Percentiles rank a stretch among this genome's conserved stretches.
Evolutionary conservation across 2,888 invertebrate species (phyloP).

Genomic region (Hemicrepidius hirtus): DNA sequence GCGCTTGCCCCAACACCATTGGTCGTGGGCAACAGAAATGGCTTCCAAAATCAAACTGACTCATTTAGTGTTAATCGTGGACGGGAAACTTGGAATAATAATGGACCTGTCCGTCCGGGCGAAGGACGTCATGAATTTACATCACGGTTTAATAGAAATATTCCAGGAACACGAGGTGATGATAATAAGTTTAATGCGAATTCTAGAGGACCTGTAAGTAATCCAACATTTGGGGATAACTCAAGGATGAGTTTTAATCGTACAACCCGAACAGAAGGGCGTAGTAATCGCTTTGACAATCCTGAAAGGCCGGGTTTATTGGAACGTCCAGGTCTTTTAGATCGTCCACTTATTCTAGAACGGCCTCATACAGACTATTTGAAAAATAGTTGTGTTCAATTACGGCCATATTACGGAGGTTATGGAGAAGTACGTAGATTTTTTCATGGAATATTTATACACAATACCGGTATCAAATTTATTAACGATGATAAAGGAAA

Average conservation of each 20-base stretch:
- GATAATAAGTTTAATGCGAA: conserved; percentile 4
- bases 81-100: conserved; percentile 37
- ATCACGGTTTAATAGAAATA: conserved; percentile 47
- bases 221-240: conserved; percentile 29
- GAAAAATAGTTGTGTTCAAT: conserved; percentile 78
- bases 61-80: conserved; percentile 11
- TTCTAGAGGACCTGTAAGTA: neutral
- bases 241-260: conserved; percentile 26
- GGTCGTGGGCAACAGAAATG: conserved; percentile 22
- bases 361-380: conserved; percentile 22
- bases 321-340: conserved; percentile 18
- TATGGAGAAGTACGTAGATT: conserved; percentile 89
- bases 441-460: conserved; percentile 84
- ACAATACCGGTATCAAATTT: conserved; percentile 89
- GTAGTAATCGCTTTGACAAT: conserved; percentile 38
- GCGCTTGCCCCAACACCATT: conserved; percentile 69
- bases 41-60: conserved; percentile 34
- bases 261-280: conserved; percentile 21
- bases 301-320: conserved; percentile 3
- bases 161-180: neutral
- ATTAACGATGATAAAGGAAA: conserved; percentile 87
- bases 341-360: conserved; percentile 23
- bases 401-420: conserved; percentile 82
- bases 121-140: conserved; percentile 55
- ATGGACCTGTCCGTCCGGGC: conserved; percentile 30